Evolutionary conservation across 2,888 invertebrate genomes (phyloP).

Genomic region (Pseudanteris insignis): DNA sequence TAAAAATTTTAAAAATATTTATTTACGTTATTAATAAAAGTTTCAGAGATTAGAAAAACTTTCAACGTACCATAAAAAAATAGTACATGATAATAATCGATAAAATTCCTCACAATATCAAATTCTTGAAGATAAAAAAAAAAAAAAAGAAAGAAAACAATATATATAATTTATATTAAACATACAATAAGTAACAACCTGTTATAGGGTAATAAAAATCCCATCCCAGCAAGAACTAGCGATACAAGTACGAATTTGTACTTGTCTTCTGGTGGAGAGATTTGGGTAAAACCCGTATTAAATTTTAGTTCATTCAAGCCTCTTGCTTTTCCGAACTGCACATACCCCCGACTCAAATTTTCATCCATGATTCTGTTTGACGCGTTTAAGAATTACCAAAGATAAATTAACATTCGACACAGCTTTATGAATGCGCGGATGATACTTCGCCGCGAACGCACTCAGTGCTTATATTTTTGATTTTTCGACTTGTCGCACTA

Average conservation of each 20-base stretch:
- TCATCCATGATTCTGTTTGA: slow-evolving; percentile 69
- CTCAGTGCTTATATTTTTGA: background rate
- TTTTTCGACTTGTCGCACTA: slow-evolving; percentile 15
- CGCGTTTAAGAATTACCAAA: background rate
- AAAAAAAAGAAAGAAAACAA: background rate
- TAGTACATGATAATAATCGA: no score
- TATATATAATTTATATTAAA: no score
- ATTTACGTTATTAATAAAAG: no score
- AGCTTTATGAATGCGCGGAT: no score
- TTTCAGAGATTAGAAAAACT: no score
- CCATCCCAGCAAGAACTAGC: slow-evolving; percentile 85
- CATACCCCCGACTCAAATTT: slow-evolving; percentile 74
- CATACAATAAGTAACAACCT: no score
- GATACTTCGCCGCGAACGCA: background rate
- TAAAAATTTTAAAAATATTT: no score
- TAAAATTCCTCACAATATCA: no score
- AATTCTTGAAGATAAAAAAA: no score
- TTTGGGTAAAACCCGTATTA: slow-evolving; percentile 68
- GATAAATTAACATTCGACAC: slow-evolving; percentile 9
- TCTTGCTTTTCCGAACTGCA: slow-evolving; percentile 71
- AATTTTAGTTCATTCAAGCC: slow-evolving; percentile 69
- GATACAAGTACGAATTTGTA: slow-evolving; percentile 79
- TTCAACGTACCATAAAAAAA: no score
- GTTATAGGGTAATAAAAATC: slow-evolving; percentile 91
- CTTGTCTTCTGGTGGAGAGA: slow-evolving; percentile 76